Base-by-base conservation (phyloP, 2,888 invertebrate genomes). In the Lochmaea crataegi region DNA sequence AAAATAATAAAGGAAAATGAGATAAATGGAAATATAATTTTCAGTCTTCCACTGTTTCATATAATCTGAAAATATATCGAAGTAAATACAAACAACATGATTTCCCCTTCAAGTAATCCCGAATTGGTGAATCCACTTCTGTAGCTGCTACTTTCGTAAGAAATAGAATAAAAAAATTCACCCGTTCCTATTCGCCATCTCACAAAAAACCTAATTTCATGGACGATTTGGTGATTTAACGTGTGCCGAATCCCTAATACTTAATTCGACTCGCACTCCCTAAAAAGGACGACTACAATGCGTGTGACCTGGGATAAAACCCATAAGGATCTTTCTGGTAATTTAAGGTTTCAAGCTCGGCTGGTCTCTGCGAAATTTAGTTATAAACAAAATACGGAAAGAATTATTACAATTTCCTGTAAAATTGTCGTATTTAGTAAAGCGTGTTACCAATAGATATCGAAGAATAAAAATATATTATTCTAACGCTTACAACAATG, bases 241-340 rank as follows among this genome's bases (percentile, higher is more conserved):
- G 68, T 63, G 68, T 68, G 38, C 68, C 26, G 68, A 68, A 63
- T 68, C 63, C 68, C 41, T 68, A 68, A 68, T 68, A 41, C 56
- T 16, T 26, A 68, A 9, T 32, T 41, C 14, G 7, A 12, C 61
- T 41, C 26, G 11, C 48, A 51, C 51, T 16, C 68, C 18, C 51
- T 16, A 16, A 53, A 63, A 63, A 42, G 63, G 68, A 63, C 63
- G 53, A 60, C 22, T 16, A 51, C 16, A 14, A 51, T 51, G 68
- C 68, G 67, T 67, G 9, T 18, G 48, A 26, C 51, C 68, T 45
- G 10, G 60, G 68, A 68, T 14, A 51, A 68, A 65, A 26, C 48
- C 18, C 48, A 10, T 41, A 32, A 16, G 48, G 48, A 51, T 38
- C 58, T 26, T 68, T 68, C 38, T 14, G 58, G 58, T 58, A 57